A percentile compares a stretch with the other conserved stretches of the same genome.
Evolutionary conservation across 2,113 vertebrate species (phyloP).

Genomic region (Ibidorhyncha struthersii): DNA sequence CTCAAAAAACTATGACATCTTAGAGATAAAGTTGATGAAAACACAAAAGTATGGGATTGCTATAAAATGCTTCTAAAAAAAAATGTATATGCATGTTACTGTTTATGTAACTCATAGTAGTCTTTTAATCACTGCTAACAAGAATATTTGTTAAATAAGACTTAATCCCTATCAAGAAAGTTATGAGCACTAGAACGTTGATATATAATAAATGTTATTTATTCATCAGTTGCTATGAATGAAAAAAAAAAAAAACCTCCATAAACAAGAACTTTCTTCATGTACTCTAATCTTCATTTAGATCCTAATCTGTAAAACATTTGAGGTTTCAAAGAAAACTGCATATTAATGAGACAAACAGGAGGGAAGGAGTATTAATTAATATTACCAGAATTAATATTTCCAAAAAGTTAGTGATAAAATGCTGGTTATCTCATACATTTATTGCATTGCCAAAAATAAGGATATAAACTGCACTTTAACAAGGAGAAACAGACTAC

Average conservation of each 20-base stretch:
- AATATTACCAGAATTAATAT: neutral
- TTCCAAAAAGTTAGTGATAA: neutral
- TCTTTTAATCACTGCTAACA: neutral
- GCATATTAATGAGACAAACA: neutral
- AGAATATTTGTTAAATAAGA: neutral
- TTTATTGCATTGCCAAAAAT: neutral
- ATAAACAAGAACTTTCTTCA: neutral
- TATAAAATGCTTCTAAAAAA: neutral
- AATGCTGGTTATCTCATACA: neutral
- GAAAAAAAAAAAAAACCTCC: fast-evolving
- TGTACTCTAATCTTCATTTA: neutral
- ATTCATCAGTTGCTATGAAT: neutral
- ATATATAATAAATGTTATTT: neutral
- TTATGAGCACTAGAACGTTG: neutral
- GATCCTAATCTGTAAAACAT: neutral
- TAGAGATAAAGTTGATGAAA: neutral
- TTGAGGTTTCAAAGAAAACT: neutral
- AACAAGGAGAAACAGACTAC: neutral
- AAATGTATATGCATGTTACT: neutral
- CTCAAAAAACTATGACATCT: neutral
- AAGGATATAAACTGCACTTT: neutral
- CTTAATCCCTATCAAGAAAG: neutral
- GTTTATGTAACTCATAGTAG: neutral
- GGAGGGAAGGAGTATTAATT: neutral
- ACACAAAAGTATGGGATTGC: neutral